A percentile compares a stretch with the other conserved stretches of the same genome.
These are phyloP conservation scores for Sturmia bella DNA, from an alignment of 2,888 invertebrate species.

Conservation along the genomic window DNA sequence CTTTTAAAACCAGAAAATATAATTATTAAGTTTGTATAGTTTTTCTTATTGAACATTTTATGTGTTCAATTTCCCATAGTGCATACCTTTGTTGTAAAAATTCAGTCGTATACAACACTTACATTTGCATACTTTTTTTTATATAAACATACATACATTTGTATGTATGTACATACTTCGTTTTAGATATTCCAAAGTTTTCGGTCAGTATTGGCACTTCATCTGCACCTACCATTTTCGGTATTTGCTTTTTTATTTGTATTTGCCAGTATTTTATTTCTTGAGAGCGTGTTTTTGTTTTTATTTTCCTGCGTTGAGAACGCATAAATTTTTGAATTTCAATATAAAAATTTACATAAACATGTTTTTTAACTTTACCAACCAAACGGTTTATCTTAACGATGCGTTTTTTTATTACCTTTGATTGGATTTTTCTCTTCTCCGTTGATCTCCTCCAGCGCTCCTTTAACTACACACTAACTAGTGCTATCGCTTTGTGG, in stretches of 20 bases:
- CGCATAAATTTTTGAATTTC: conserved; percentile 72
- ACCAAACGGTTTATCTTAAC: conserved; percentile 73
- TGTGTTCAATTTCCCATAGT: background rate
- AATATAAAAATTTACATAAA: conserved; percentile 73
- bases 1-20: too few relatives aligned
- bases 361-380: conserved; percentile 73
- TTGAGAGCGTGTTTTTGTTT: conserved; percentile 1
- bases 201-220: conserved; percentile 56
- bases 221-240: conserved; percentile 67
- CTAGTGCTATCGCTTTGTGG: background rate
- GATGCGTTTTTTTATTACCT: conserved; percentile 69
- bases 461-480: background rate
- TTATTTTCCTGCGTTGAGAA: conserved; percentile 34
- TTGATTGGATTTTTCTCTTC: conserved; percentile 51
- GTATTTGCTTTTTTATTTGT: conserved; percentile 32
- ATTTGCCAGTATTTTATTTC: conserved; percentile 23
- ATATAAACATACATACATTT: too few relatives aligned
- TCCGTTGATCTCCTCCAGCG: conserved; percentile 1
- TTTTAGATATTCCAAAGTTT: conserved; percentile 15
- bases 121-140: conserved; percentile 17
- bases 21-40: too few relatives aligned
- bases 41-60: too few relatives aligned
- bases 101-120: conserved; percentile 8
- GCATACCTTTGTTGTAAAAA: background rate
- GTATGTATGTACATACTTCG: conserved; percentile 7